Conservation (phyloP, 2,888 invertebrate genomes). For the Ptilodon capucinus region DNA sequence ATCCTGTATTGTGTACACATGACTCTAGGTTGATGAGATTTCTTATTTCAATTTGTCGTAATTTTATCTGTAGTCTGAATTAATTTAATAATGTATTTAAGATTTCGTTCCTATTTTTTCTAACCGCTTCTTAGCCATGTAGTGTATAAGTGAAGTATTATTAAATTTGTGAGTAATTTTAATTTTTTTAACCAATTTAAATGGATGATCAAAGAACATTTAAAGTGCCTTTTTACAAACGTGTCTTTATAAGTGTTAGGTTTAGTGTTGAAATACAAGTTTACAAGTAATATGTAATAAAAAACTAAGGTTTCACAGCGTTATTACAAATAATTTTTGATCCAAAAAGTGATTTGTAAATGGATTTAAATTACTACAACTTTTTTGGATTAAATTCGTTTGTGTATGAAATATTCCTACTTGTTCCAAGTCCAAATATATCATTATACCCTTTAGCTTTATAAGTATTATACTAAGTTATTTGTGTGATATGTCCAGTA, state of each 20-base stretch:
- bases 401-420: background rate
- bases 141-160: background rate
- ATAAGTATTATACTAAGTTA: slow-evolving; percentile 11
- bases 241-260: slow-evolving; percentile 27
- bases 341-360: no score
- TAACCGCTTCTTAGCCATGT: background rate
- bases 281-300: no score
- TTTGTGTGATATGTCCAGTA: slow-evolving; percentile 63
- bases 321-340: no score
- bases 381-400: no score
- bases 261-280: no score
- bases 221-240: slow-evolving; percentile 36
- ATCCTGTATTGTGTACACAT: no score
- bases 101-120: background rate
- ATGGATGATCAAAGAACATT: slow-evolving; percentile 11
- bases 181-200: background rate
- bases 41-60: background rate
- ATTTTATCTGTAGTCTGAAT: background rate
- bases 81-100: background rate
- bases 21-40: background rate
- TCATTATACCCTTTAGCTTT: background rate
- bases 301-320: no score
- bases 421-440: background rate
- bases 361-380: no score
- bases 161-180: background rate